Conservation (phyloP, 2,113 vertebrate species). For the Mustelus asterias region DNA sequence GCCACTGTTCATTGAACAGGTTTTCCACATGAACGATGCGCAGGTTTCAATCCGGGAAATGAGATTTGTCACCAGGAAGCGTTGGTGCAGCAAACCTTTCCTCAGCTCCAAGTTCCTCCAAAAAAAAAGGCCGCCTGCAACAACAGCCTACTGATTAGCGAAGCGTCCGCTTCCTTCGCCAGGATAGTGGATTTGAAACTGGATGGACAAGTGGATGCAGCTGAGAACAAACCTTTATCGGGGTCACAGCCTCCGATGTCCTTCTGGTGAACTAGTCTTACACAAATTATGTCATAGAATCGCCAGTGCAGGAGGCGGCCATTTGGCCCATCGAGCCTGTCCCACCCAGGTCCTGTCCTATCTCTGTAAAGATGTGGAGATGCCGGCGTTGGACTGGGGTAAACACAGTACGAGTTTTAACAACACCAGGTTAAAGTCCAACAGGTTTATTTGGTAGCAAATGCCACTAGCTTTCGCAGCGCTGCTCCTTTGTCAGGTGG, state of each 20-base stretch:
- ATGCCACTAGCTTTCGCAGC: too few relatives aligned
- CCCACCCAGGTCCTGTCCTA: too few relatives aligned
- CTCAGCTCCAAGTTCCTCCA: constrained; percentile 17
- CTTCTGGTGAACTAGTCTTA: constrained; percentile 70
- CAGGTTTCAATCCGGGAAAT: not conserved
- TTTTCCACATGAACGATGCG: not conserved
- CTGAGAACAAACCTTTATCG: constrained; percentile 66
- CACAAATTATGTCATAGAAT: constrained; percentile 48
- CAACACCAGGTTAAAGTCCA: too few relatives aligned
- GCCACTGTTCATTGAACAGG: not conserved
- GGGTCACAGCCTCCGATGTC: constrained; percentile 72
- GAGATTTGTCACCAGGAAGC: not conserved
- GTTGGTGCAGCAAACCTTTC: not conserved
- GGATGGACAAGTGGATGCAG: constrained; percentile 78
- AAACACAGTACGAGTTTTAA: too few relatives aligned
- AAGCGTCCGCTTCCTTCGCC: constrained; percentile 69
- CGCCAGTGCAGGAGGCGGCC: too few relatives aligned
- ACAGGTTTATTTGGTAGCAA: too few relatives aligned
- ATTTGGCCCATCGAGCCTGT: too few relatives aligned
- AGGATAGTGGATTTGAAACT: constrained; percentile 81
- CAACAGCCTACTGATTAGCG: constrained; percentile 74
- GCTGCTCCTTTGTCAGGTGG: too few relatives aligned
- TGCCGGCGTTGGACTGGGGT: too few relatives aligned
- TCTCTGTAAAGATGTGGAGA: too few relatives aligned
- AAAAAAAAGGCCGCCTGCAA: constrained; percentile 73